Conservation (phyloP, 2,113 vertebrate genomes). For the Argyrosomus japonicus region DNA sequence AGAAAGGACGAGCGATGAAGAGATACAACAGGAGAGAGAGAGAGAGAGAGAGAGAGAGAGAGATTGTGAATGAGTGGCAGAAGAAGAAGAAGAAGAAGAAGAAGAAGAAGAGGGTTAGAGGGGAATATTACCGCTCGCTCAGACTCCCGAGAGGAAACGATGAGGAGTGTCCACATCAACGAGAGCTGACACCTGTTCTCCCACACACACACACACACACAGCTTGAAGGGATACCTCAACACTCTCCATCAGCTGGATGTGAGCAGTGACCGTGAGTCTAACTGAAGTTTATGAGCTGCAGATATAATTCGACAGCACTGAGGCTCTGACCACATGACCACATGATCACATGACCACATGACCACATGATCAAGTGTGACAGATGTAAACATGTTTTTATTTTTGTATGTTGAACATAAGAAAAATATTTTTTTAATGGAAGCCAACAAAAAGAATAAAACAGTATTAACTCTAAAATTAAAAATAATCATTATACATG, state of each 20-base stretch:
- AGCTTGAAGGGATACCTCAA: slow-evolving; percentile 1
- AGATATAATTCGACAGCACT: slow-evolving; percentile 3
- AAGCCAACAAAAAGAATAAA: too few species aligned
- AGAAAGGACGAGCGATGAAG: slow-evolving; percentile 3
- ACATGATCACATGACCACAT: neutral
- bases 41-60: neutral
- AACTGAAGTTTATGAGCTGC: neutral
- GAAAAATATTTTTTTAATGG: too few species aligned
- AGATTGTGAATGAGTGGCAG: too few species aligned
- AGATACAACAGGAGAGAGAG: too few species aligned
- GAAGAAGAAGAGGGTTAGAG: neutral
- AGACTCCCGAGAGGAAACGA: slow-evolving; percentile 52
- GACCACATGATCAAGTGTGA: too few species aligned
- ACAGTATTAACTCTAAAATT: too few species aligned
- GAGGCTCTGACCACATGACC: neutral
- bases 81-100: too few species aligned
- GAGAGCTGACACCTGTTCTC: slow-evolving; percentile 42
- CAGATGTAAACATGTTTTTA: too few species aligned
- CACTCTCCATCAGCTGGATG: slow-evolving; percentile 29
- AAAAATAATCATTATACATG: too few species aligned
- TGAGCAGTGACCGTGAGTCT: slow-evolving; percentile 5
- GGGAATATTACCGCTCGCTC: too few species aligned
- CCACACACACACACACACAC: slow-evolving; percentile 5
- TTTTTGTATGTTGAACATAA: too few species aligned
- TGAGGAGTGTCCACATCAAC: slow-evolving; percentile 58